These are phyloP conservation scores for Anser brachyrhynchus DNA, from an alignment of 2,113 vertebrate genomes.

Conservation along the genomic window DNA sequence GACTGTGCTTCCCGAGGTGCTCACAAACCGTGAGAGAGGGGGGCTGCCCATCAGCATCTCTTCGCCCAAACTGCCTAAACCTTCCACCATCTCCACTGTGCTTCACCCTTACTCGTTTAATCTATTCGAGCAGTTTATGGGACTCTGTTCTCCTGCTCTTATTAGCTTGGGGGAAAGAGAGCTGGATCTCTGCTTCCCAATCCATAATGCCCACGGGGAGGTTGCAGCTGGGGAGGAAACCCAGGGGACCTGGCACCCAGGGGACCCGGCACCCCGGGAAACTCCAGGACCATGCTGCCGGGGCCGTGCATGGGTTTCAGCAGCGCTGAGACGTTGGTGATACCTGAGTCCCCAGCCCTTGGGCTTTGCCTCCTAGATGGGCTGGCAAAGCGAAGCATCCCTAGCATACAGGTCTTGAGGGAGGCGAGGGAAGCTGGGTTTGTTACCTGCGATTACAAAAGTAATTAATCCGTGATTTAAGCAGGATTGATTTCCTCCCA, in stretches of 20 bases:
- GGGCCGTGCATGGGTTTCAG: fast-evolving
- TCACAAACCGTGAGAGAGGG: background rate
- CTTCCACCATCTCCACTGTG: background rate
- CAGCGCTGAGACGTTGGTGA: background rate
- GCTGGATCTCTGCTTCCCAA: background rate
- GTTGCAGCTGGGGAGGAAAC: background rate
- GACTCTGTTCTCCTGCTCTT: background rate
- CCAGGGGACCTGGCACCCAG: background rate
- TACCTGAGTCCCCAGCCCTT: background rate
- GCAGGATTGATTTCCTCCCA: background rate
- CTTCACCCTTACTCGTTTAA: background rate
- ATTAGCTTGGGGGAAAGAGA: background rate
- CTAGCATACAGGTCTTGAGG: background rate
- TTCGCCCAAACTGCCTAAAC: background rate
- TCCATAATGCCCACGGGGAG: fast-evolving
- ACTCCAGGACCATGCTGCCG: fast-evolving
- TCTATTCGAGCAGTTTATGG: background rate
- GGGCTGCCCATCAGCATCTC: background rate
- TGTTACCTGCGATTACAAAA: constrained; percentile 4
- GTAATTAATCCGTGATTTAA: constrained; percentile 10
- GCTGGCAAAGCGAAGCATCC: background rate
- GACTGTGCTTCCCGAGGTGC: background rate
- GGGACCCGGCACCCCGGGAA: background rate
- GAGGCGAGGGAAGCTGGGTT: background rate
- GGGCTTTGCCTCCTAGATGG: background rate